Base-by-base conservation (phyloP, 2,888 invertebrate species). In the Volucella bombylans region DNA sequence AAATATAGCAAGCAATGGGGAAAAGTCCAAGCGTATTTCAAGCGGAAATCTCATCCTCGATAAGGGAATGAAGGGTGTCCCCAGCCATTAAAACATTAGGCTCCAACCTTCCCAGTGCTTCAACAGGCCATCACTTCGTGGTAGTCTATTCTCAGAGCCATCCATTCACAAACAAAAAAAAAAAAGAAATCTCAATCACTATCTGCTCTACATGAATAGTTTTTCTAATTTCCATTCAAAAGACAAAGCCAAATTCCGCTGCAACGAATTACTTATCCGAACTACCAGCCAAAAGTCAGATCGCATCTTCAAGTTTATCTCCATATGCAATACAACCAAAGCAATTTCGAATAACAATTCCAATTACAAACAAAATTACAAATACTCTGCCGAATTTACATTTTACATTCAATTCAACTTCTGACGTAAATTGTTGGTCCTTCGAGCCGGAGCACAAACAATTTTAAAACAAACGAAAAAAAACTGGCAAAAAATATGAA, bases 341-440 rank as follows among this genome's bases (percentile, higher is more conserved):
- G 68, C 67, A 65, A 79, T 83, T 79, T 50, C 74, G 54, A 82
- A 69, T 61, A 72, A 72, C 72, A 82, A 78, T 69, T 38, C 62
- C 64, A 39, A 31, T 31, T 31, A 31, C 31, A 6, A 31, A 50
- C 43, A 54, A 74, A 61, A 79, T 74, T 83, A 43, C 69, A 74
- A 68, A 76, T 68, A 71, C 76, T 77, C 15, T 1, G 31, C 31
- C 65, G 57, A 76, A 71, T 85, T 85, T 85, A 72, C 72, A 85
- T 76, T 85, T 76, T 76, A 77, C 68, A 54, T 41, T 64, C 57
- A 74, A 74, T 69, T 55, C 41, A 80, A 71, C 50, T 81, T 72
- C 76, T 76, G 76, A 76, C 76, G 76, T 81, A 81, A 76, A 14
- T 49, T 81, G 71, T 85, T 72, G 43, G 81, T 76, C 83, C 83